Evolutionary conservation across 2,888 invertebrate genomes (phyloP).

Genomic region (Biston betularia): DNA sequence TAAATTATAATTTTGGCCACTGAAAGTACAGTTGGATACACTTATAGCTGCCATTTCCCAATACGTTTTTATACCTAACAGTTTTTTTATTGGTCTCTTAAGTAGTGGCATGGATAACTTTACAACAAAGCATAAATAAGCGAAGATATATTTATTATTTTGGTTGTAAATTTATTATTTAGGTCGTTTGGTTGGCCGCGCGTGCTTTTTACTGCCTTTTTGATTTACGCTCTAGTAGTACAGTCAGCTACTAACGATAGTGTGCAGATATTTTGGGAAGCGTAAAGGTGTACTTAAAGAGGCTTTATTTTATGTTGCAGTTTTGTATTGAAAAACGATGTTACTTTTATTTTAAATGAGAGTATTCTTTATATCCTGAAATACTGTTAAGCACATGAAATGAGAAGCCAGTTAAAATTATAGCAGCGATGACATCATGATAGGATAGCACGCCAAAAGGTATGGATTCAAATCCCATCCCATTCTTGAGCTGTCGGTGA

Average conservation of each 20-base stretch:
- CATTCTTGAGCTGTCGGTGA: too few relatives aligned
- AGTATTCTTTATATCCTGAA: too few relatives aligned
- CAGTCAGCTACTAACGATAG: background rate
- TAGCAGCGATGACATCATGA: too few relatives aligned
- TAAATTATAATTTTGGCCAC: slow-evolving; percentile 3
- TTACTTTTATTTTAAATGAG: too few relatives aligned
- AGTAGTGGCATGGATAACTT: slow-evolving; percentile 28
- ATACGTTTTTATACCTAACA: slow-evolving; percentile 23
- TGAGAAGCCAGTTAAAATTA: too few relatives aligned
- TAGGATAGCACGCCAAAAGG: too few relatives aligned
- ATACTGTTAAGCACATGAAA: too few relatives aligned
- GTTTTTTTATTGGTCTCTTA: slow-evolving; percentile 37
- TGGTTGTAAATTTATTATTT: slow-evolving; percentile 39
- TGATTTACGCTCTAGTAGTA: slow-evolving; percentile 35
- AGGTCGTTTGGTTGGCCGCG: slow-evolving; percentile 29
- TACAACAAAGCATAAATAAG: slow-evolving; percentile 41
- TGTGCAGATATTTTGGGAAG: background rate
- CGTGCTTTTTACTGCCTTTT: slow-evolving; percentile 39
- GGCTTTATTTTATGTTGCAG: background rate
- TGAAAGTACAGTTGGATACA: slow-evolving; percentile 10
- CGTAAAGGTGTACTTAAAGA: background rate
- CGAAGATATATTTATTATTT: slow-evolving; percentile 39
- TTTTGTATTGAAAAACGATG: too few relatives aligned
- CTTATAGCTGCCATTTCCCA: slow-evolving; percentile 19
- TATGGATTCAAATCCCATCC: too few relatives aligned